phyloP scores from a whole-genome alignment of 2,888 invertebrate genomes.

The Barypeithes pellucidus region DNA sequence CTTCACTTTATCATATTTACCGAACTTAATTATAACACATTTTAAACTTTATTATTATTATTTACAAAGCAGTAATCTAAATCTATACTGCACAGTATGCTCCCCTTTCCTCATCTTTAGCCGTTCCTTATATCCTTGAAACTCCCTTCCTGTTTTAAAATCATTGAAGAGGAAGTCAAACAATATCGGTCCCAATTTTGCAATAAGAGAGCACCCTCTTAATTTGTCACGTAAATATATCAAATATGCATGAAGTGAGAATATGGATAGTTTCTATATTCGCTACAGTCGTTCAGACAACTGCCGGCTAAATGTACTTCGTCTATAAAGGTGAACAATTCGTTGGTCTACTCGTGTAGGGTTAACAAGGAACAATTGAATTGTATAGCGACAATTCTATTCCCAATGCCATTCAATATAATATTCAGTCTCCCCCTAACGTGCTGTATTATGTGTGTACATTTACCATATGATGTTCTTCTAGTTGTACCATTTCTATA shows the following conservation, averaged over 20 bases:
- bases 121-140: background rate
- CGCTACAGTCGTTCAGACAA: slow-evolving; percentile 60
- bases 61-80: too few relatives aligned
- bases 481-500: slow-evolving; percentile 57
- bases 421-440: slow-evolving; percentile 66
- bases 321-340: slow-evolving; percentile 10
- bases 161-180: slow-evolving; percentile 61
- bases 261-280: slow-evolving; percentile 67
- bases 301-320: slow-evolving; percentile 28
- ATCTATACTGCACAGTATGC: too few relatives aligned
- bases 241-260: slow-evolving; percentile 70
- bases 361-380: slow-evolving; percentile 71
- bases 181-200: slow-evolving; percentile 66
- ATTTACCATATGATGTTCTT: slow-evolving; percentile 68
- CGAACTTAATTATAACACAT: too few relatives aligned
- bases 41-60: too few relatives aligned
- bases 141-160: slow-evolving; percentile 41
- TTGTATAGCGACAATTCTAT: slow-evolving; percentile 67
- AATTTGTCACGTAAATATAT: slow-evolving; percentile 71
- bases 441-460: slow-evolving; percentile 65
- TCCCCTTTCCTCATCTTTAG: background rate
- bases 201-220: slow-evolving; percentile 64
- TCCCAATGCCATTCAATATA: slow-evolving; percentile 67
- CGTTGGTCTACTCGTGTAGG: slow-evolving; percentile 66
- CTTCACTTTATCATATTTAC: too few relatives aligned